Percentiles rank a stretch among this genome's conserved stretches.
phyloP scores from a whole-genome alignment of 2,113 vertebrate genomes.

The Grammomys surdaster region DNA sequence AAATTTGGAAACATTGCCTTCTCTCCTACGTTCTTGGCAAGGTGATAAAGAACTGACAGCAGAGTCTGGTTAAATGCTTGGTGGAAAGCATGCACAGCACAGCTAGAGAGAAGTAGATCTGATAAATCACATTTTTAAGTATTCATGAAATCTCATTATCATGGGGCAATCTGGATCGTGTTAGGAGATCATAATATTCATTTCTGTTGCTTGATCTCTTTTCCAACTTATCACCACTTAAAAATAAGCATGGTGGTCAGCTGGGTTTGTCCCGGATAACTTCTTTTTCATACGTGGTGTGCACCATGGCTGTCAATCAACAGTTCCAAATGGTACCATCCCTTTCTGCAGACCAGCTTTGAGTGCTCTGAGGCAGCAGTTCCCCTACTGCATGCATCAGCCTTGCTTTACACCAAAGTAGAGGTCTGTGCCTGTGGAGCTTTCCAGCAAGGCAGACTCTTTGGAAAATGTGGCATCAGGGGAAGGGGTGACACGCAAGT shows the following conservation, averaged over 20 bases:
- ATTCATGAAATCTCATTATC: background rate
- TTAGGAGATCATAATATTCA: background rate
- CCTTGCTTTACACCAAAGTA: background rate
- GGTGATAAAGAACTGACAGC: background rate
- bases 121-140: background rate
- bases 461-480: background rate
- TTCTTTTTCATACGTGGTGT: background rate
- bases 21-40: background rate
- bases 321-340: fast-evolving
- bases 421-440: background rate
- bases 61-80: background rate
- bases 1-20: background rate
- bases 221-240: background rate
- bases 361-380: background rate
- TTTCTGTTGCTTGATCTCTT: background rate
- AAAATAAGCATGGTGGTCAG: background rate
- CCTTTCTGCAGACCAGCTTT: background rate
- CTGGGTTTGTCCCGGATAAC: background rate
- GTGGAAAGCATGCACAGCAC: background rate
- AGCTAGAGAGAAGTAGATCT: background rate
- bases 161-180: background rate
- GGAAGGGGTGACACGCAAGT: background rate
- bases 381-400: background rate
- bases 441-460: background rate
- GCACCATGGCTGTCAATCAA: background rate